Percentiles rank a stretch among this genome's conserved stretches.
phyloP scores from a whole-genome alignment of 1,140 invertebrate genomes.

The Delia radicum region DNA sequence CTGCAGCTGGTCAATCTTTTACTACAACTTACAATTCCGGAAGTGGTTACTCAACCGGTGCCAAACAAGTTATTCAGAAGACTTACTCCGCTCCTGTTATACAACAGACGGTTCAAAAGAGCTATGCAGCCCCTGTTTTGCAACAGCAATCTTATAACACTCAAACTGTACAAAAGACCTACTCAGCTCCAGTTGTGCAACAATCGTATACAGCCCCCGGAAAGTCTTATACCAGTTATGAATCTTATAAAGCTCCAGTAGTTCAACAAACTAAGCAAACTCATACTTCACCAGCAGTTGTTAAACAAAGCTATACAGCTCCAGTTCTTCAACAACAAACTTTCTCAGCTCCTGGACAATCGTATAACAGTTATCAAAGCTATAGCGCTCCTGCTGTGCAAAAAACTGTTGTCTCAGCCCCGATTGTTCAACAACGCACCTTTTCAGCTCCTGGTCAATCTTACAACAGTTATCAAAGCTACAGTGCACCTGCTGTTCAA shows the following conservation, averaged over 20 bases:
- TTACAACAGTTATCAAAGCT: conserved; percentile 7
- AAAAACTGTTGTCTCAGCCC: not conserved
- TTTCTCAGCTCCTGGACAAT: not conserved
- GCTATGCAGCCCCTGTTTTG: not conserved
- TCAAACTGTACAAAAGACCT: not conserved
- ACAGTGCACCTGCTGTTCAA: not conserved
- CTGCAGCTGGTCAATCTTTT: not conserved
- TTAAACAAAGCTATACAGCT: not conserved
- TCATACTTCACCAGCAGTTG: not conserved
- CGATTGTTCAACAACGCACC: not conserved
- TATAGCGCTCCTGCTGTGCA: not conserved
- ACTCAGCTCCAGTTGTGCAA: not conserved
- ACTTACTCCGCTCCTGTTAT: not conserved
- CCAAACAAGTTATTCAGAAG: not conserved
- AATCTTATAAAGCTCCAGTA: not conserved
- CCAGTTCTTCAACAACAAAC: conserved; percentile 1
- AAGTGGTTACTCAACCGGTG: not conserved
- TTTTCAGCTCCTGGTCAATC: not conserved
- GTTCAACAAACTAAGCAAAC: not conserved
- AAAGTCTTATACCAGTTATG: conserved; percentile 13
- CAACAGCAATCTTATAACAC: not conserved
- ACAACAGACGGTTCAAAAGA: not conserved
- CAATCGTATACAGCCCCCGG: conserved; percentile 4
- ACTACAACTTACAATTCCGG: not conserved
- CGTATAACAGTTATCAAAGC: conserved; percentile 5